phyloP scores from a whole-genome alignment of 2,888 invertebrate species.

The Glaucopsyche alexis region DNA sequence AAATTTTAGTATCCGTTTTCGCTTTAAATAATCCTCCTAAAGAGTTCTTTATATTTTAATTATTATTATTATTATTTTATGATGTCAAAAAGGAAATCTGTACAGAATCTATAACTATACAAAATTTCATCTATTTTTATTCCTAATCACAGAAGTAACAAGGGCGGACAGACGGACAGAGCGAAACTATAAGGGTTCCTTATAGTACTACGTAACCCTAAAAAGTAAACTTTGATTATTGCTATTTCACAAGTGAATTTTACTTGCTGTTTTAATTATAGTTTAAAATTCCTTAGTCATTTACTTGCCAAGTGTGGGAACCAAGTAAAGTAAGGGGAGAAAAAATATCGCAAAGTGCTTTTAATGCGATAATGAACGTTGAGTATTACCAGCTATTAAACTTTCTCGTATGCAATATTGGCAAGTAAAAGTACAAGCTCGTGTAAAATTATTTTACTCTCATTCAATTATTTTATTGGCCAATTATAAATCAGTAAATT shows the following conservation, averaged over 20 bases:
- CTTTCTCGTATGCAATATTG: slow-evolving; percentile 22
- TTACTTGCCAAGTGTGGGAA: not conserved
- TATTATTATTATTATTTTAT: no score
- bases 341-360: not conserved
- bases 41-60: no score
- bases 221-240: not conserved
- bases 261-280: slow-evolving; percentile 12
- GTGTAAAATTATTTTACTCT: slow-evolving; percentile 10
- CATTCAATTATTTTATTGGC: slow-evolving; percentile 20
- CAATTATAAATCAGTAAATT: slow-evolving; percentile 1
- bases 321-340: not conserved
- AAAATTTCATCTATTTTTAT: no score
- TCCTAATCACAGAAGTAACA: no score
- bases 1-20: no score
- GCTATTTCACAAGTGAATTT: not conserved
- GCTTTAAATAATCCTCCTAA: no score
- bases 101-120: no score
- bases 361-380: not conserved
- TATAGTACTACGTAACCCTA: no score
- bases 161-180: no score
- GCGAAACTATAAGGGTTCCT: no score
- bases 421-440: slow-evolving; percentile 15
- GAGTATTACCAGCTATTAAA: slow-evolving; percentile 8
- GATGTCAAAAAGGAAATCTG: no score
- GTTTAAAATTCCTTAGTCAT: slow-evolving; percentile 16